phyloP scores from a whole-genome alignment of 2,113 vertebrate genomes.

The Empidonax traillii region DNA sequence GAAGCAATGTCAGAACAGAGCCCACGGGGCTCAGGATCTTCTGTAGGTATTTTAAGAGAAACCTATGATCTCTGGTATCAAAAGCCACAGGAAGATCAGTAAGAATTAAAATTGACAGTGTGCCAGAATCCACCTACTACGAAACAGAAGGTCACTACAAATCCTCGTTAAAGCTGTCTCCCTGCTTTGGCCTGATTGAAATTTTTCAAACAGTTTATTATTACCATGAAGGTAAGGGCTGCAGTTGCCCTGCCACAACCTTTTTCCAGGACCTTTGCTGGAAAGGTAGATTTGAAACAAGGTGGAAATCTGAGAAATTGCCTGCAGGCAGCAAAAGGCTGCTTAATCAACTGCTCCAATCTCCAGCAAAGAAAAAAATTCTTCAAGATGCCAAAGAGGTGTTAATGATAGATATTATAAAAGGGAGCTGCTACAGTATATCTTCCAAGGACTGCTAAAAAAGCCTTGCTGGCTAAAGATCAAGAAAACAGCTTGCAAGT shows the following conservation, averaged over 20 bases:
- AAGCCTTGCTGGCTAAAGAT: conserved; percentile 64
- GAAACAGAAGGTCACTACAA: conserved; percentile 72
- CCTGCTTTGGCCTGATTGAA: conserved; percentile 65
- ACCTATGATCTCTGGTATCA: conserved; percentile 70
- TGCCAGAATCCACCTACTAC: conserved; percentile 67
- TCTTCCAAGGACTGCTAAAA: conserved; percentile 61
- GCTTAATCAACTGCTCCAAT: conserved; percentile 69
- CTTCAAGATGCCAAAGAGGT: conserved; percentile 60
- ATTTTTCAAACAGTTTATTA: conserved; percentile 65
- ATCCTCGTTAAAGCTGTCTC: conserved; percentile 75
- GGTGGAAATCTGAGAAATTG: conserved; percentile 57
- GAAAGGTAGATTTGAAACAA: conserved; percentile 61
- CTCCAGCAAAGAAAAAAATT: conserved; percentile 55
- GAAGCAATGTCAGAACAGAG: conserved; percentile 35
- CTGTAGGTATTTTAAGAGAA: conserved; percentile 56
- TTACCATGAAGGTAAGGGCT: conserved; percentile 63
- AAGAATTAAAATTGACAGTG: conserved; percentile 72
- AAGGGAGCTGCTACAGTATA: conserved; percentile 52
- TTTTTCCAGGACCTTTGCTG: conserved; percentile 58
- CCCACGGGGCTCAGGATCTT: conserved; percentile 37
- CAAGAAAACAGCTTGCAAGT: conserved; percentile 64
- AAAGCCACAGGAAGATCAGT: conserved; percentile 71
- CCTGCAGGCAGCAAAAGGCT: conserved; percentile 48
- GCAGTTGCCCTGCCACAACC: conserved; percentile 61
- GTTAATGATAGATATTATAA: conserved; percentile 64